phyloP scores from a whole-genome alignment of 2,797 vertebrate genomes.

The Hapalemur alaotrensis region DNA sequence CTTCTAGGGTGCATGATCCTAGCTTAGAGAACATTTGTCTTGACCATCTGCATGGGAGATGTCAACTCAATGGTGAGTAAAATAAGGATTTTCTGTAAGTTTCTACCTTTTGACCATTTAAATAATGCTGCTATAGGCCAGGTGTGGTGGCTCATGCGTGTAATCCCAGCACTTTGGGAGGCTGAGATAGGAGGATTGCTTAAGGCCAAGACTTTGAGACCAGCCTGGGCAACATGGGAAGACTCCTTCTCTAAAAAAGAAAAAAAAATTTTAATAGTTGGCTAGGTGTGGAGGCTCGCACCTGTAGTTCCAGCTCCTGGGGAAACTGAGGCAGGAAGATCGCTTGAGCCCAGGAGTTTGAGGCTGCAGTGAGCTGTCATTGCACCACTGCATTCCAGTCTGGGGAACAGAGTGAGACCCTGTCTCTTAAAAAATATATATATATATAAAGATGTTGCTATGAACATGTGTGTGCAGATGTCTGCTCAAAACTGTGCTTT shows the following conservation, averaged over 20 bases:
- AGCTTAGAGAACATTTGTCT: conserved; percentile 59
- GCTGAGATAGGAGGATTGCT: neutral
- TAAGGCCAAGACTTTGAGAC: neutral
- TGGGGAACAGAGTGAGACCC: no score
- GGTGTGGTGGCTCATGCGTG: neutral
- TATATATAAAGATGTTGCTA: neutral
- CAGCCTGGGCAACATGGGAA: neutral
- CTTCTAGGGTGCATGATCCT: neutral
- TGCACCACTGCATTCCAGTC: no score
- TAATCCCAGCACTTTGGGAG: neutral
- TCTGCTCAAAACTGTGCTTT: neutral
- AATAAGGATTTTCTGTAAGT: neutral
- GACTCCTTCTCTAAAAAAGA: neutral
- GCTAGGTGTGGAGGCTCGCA: neutral
- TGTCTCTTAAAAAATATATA: no score
- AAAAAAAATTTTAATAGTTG: neutral
- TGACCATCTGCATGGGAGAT: conserved; percentile 19
- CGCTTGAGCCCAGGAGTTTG: no score
- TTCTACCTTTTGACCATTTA: neutral
- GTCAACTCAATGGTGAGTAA: conserved; percentile 53
- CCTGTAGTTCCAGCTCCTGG: neutral
- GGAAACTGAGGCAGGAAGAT: neutral
- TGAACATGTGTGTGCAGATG: neutral
- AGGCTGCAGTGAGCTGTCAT: no score
- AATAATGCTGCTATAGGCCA: neutral